phyloP scores from a whole-genome alignment of 2,113 vertebrate species.

The Entomyzon cyanotis region DNA sequence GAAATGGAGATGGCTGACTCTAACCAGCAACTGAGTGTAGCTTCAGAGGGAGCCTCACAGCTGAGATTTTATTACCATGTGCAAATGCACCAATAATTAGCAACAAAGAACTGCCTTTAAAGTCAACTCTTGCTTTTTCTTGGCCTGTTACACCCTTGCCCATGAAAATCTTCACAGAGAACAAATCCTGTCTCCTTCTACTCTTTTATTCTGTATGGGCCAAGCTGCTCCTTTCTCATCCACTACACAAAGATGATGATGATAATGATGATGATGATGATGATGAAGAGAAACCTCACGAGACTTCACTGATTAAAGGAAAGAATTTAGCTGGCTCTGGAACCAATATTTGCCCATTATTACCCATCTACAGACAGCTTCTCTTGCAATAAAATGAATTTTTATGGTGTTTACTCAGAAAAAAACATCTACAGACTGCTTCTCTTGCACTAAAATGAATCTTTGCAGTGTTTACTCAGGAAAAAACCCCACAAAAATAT shows the following conservation, averaged over 20 bases:
- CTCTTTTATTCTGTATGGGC: background rate
- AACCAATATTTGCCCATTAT: background rate
- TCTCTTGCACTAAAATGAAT: background rate
- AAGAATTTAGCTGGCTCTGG: background rate
- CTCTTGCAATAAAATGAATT: background rate
- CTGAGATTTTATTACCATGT: background rate
- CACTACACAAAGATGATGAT: background rate
- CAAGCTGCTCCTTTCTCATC: background rate
- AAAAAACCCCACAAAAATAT: background rate
- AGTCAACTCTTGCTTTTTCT: background rate
- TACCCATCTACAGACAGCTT: background rate
- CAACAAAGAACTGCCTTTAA: background rate
- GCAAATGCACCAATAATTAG: background rate
- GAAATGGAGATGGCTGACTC: background rate
- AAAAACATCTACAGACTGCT: background rate
- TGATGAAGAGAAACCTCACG: background rate
- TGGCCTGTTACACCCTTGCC: background rate
- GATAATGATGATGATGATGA: background rate
- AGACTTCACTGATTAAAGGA: background rate
- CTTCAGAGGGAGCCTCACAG: background rate
- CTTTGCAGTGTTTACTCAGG: background rate
- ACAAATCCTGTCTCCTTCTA: background rate
- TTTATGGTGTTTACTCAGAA: background rate
- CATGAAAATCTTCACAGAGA: background rate
- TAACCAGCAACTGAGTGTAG: background rate